These are phyloP conservation scores for Goniozus legneri DNA, from an alignment of 1,140 invertebrate species.

Conservation along the genomic window DNA sequence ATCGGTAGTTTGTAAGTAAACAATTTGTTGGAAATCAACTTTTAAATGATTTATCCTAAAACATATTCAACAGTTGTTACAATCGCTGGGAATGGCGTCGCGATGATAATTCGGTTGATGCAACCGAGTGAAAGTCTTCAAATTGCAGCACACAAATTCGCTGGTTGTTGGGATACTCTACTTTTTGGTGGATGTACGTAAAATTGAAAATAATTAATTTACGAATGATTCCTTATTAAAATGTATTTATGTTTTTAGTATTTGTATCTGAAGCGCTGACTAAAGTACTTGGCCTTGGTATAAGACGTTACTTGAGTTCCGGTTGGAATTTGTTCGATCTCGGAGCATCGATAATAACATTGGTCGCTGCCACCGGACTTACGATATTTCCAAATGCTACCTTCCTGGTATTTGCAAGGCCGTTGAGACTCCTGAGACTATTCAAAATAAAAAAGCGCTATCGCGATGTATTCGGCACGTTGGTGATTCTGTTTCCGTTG, in stretches of 20 bases:
- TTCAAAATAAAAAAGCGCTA: slow-evolving; percentile 85
- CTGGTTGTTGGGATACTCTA: slow-evolving; percentile 72
- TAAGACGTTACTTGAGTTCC: slow-evolving; percentile 69
- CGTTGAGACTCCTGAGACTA: slow-evolving; percentile 64
- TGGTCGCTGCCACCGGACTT: slow-evolving; percentile 66
- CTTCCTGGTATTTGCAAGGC: slow-evolving; percentile 72
- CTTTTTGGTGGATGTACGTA: slow-evolving; percentile 67
- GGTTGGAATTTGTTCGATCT: slow-evolving; percentile 89
- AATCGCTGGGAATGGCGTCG: slow-evolving; percentile 66
- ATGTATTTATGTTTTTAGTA: slow-evolving; percentile 58
- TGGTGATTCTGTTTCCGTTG: slow-evolving; percentile 76
- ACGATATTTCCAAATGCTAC: slow-evolving; percentile 65
- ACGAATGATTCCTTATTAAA: neutral
- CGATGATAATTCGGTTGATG: slow-evolving; percentile 63
- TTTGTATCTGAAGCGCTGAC: slow-evolving; percentile 72
- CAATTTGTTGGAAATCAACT: slow-evolving; percentile 5
- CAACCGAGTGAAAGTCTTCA: slow-evolving; percentile 53
- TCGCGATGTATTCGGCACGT: slow-evolving; percentile 83
- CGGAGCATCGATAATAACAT: slow-evolving; percentile 65
- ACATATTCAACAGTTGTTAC: slow-evolving; percentile 39
- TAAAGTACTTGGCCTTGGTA: slow-evolving; percentile 72
- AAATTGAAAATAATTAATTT: slow-evolving; percentile 3
- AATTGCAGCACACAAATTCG: slow-evolving; percentile 60
- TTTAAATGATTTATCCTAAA: slow-evolving; percentile 8
- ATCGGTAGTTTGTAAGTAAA: slow-evolving; percentile 66